These are phyloP conservation scores for Corythoichthys intestinalis DNA, from an alignment of 2,113 vertebrate species.

Conservation along the genomic window DNA sequence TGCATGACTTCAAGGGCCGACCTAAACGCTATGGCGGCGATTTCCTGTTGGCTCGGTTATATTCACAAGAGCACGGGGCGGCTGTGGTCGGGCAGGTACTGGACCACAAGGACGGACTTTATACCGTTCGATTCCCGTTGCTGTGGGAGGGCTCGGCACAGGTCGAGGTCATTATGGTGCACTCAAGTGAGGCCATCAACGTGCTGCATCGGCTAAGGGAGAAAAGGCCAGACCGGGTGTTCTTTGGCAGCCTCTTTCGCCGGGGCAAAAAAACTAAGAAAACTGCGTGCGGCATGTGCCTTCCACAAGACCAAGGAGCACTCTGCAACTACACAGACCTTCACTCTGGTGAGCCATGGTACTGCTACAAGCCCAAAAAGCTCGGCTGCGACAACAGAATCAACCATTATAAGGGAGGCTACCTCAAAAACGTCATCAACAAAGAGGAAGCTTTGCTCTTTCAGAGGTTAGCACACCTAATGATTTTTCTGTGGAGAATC, in stretches of 20 bases:
- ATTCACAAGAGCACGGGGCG: constrained; percentile 80
- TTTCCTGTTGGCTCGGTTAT: constrained; percentile 85
- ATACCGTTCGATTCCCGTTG: constrained; percentile 83
- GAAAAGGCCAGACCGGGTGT: constrained; percentile 84
- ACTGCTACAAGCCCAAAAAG: constrained; percentile 91
- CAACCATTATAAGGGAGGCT: constrained; percentile 88
- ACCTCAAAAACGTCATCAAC: constrained; percentile 83
- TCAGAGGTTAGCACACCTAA: constrained; percentile 76
- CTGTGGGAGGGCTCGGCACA: constrained; percentile 83
- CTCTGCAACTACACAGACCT: constrained; percentile 93
- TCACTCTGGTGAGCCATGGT: constrained; percentile 92
- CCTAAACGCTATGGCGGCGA: constrained; percentile 90
- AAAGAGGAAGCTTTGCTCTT: constrained; percentile 82
- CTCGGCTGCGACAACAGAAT: constrained; percentile 85
- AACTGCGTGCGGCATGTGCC: constrained; percentile 87
- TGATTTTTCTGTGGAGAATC: neutral
- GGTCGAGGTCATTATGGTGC: constrained; percentile 86
- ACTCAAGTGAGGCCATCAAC: constrained; percentile 85
- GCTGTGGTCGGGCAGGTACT: constrained; percentile 82
- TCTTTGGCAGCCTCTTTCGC: constrained; percentile 89
- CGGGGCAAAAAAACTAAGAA: constrained; percentile 79
- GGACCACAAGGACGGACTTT: constrained; percentile 87
- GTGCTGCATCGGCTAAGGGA: constrained; percentile 82
- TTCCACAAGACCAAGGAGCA: constrained; percentile 72
- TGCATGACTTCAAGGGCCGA: constrained; percentile 85